Base-by-base conservation (phyloP, 2,888 invertebrate genomes). In the Apodemia duryi region DNA sequence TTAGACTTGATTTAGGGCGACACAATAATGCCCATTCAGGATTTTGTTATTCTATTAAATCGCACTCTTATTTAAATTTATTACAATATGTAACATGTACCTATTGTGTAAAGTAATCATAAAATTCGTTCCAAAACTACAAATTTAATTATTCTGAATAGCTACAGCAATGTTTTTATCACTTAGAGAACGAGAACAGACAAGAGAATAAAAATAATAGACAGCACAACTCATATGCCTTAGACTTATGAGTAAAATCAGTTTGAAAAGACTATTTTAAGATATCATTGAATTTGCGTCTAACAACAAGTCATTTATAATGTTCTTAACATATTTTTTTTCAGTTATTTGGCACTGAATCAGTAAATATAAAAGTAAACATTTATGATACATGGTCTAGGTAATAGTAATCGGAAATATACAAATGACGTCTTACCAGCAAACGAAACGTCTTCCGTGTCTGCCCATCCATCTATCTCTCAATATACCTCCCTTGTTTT, bases 401-500 rank as follows among this genome's bases (percentile, higher is more conserved):
- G 54, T 29, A 9, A 57, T 4, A 32, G 6, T 28, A 11, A 10
- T 32, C 28, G 6, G 10, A 10, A 29, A 29, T 57, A 29, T 32
- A 13, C 4, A 32, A 29, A 29, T 13, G 54, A 57, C 29, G 32
- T 11, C 32, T 57, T 52, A 52, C 52, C 52, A 13, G 7, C 52
- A 52, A 21, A 28, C 28, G 21, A 28, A 28, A 21, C 51, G 21
- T 54, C 9, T 29, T 10, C 10, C 29, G 28, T 54, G 54, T 54
- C 54, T 54, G 54, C 54, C 29, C 54, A 57, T 57, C 54, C 54
- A 52, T 52, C 52, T 52, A 52, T 4, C 9, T 46, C 46, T 6
- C 29, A 57, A 32, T 29, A 13, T 29, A 29, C 1, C 32, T 57
- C 57, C 4, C 32, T 29, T 29, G 21, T 28, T 29, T 29, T 57